Conservation (phyloP, 2,113 vertebrate genomes). For the Cepphus grylle region DNA sequence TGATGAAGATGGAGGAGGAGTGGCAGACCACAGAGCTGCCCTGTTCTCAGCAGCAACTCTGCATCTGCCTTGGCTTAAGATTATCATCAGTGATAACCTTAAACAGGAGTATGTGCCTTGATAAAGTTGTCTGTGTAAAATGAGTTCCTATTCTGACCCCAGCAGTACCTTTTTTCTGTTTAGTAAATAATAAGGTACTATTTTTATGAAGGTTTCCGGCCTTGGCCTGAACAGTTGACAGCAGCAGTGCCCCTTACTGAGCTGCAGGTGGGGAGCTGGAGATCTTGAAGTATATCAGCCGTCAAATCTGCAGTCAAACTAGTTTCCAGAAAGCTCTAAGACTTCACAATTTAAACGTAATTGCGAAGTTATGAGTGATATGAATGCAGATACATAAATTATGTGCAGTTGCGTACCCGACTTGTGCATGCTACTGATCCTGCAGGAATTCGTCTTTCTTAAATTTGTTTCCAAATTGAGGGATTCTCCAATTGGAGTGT, state of each 20-base stretch:
- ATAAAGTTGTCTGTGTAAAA: not conserved
- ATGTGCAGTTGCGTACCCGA: not conserved
- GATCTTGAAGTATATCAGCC: not conserved
- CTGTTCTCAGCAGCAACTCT: not conserved
- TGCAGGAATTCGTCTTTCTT: not conserved
- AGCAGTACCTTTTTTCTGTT: not conserved
- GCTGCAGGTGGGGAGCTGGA: not conserved
- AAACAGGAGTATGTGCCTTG: not conserved
- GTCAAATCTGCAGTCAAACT: not conserved
- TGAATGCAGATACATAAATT: not conserved
- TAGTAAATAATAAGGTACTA: not conserved
- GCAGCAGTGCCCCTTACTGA: not conserved
- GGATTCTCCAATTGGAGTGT: not conserved
- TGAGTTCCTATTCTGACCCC: not conserved
- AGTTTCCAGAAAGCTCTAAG: not conserved
- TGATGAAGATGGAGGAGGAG: not conserved
- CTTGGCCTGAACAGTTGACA: not conserved
- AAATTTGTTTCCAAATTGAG: not conserved
- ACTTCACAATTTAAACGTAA: not conserved
- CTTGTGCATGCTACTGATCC: not conserved
- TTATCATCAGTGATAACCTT: not conserved
- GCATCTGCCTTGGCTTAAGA: accelerated
- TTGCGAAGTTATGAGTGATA: not conserved
- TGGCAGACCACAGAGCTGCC: not conserved
- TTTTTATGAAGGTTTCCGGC: not conserved